Evolutionary conservation across 2,888 invertebrate genomes (phyloP).

Genomic region (Unio delphinus): DNA sequence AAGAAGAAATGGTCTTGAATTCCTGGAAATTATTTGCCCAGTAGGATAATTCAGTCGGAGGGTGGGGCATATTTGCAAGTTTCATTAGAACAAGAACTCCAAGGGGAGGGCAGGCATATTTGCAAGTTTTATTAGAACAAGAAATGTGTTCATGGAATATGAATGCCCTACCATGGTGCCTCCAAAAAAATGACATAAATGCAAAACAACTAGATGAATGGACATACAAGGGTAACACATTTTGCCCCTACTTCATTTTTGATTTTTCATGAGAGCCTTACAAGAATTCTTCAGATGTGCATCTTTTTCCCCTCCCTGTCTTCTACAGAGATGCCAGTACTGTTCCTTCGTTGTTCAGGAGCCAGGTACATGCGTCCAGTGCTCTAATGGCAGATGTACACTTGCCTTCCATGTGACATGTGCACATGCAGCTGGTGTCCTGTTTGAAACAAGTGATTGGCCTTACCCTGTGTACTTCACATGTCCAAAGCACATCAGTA

Average conservation of each 20-base stretch:
- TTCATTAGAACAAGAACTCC: too few species aligned
- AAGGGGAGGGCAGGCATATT: too few species aligned
- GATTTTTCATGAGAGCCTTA: too few species aligned
- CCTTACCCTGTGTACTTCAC: conserved; percentile 70
- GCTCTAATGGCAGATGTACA: conserved; percentile 72
- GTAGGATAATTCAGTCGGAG: too few species aligned
- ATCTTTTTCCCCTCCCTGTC: conserved; percentile 4
- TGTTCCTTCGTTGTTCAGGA: conserved; percentile 46
- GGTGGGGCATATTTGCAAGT: too few species aligned
- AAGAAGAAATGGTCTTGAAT: too few species aligned
- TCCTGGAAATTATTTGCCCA: too few species aligned
- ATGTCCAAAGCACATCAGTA: conserved; percentile 66
- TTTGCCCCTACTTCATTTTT: background rate
- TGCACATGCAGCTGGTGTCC: conserved; percentile 75
- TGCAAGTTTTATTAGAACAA: too few species aligned
- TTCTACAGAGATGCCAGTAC: conserved; percentile 65
- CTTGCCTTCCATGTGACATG: conserved; percentile 77
- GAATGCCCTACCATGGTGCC: too few species aligned
- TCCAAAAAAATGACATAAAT: background rate
- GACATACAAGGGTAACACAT: background rate
- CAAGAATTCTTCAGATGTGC: background rate
- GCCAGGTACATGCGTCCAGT: conserved; percentile 72
- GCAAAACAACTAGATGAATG: background rate
- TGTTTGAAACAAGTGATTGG: conserved; percentile 71
- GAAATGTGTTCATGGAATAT: too few species aligned